Evolutionary conservation across 2,797 vertebrate species (phyloP).

Genomic region (Enteromius radiatus): DNA sequence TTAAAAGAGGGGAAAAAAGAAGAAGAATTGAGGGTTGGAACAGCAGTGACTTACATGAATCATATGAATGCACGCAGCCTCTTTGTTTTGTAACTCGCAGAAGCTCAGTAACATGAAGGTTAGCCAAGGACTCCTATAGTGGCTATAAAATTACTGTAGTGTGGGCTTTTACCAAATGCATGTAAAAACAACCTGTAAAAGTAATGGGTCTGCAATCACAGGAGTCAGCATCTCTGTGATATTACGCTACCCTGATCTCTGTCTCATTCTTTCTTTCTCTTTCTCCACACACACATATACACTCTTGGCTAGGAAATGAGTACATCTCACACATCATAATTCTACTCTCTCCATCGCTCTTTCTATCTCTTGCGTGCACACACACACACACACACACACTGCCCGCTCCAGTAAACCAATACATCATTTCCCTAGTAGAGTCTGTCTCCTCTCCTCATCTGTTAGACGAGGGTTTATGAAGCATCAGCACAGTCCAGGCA

Average conservation of each 20-base stretch:
- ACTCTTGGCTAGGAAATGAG: conserved; percentile 48
- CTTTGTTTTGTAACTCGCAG: conserved; percentile 29
- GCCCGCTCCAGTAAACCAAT: conserved; percentile 36
- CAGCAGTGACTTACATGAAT: conserved; percentile 12
- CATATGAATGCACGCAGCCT: conserved; percentile 11
- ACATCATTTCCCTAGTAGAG: conserved; percentile 49
- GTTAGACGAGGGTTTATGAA: conserved; percentile 53
- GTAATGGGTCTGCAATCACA: conserved; percentile 59
- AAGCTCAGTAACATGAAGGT: conserved; percentile 44
- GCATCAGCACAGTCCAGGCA: conserved; percentile 53
- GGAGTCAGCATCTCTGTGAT: conserved; percentile 52
- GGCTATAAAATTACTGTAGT: conserved; percentile 48
- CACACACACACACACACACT: conserved; percentile 7
- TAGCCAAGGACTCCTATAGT: conserved; percentile 50
- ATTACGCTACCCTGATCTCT: conserved; percentile 11
- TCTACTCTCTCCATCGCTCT: conserved; percentile 29
- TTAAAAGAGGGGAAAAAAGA: not conserved
- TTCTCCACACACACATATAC: not conserved
- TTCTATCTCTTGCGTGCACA: conserved; percentile 16
- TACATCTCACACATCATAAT: conserved; percentile 57
- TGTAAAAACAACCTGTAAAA: conserved; percentile 59
- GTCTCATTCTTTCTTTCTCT: not conserved
- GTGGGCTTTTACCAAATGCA: conserved; percentile 55
- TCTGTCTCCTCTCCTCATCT: conserved; percentile 48
- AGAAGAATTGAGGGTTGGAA: conserved; percentile 5